Base-by-base conservation (phyloP, 2,888 invertebrate genomes). In the Drosophila engyochracea region DNA sequence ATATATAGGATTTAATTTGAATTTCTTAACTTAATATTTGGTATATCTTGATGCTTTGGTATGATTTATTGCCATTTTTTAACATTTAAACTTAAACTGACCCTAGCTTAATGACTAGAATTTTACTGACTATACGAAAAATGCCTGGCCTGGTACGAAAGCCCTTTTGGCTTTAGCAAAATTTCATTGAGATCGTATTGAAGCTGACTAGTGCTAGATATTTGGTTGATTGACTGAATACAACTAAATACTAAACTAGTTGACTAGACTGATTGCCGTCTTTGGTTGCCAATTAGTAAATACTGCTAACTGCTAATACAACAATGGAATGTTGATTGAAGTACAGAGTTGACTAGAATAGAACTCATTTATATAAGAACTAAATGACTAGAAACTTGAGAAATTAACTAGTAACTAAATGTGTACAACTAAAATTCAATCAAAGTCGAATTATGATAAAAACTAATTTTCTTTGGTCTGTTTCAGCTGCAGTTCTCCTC, bases 401-500 rank as follows among this genome's bases (percentile, higher is more conserved):
- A 75, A 57, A 66, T 59, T n/a, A 73, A 81, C 19, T 69, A 72
- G 25, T 58, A 79, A 79, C 63, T 79, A 74, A 79, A 52, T 54
- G 64, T 58, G 67, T 52, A 64, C 9, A 82, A 73, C 55, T 69
- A 74, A 73, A 60, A 66, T 73, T 67, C 71, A 73, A 81, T 44
- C 47, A 37, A 60, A 28, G n/a, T 61, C 49, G 55, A 77, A 66
- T 66, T 65, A 64, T 44, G 30, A 37, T 75, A 85, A 69, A 64
- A 82, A 83, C 79, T 81, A 82, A 74, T 53, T 76, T 76, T 90
- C 86, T 91, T 92, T 91, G 91, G 91, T 91, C 53, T 88, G 83
- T 70, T 84, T 91, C 59, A 92, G 91, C 91, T 91, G 91, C 83
- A 92, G 91, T 44, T 77, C 39, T 61, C 67, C 60, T 59, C 44